Evolutionary conservation across 2,888 invertebrate species (phyloP), one percentile per base, ranked within the genome.

Genomic region (Dynastes maya): DNA sequence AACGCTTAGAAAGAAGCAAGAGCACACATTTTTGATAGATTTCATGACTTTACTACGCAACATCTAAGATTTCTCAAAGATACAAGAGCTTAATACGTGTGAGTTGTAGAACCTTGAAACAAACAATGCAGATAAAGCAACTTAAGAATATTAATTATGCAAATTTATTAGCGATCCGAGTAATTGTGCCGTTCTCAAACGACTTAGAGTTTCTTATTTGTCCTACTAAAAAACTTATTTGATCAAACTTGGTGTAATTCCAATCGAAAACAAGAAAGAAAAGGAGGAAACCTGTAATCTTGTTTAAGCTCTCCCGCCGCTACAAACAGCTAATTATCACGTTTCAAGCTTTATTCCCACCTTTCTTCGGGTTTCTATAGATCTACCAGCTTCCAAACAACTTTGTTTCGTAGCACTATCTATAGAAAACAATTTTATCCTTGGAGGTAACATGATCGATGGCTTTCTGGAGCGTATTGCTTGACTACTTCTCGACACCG

Each of bases 301-400:
- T 27, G 13, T 63, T 63, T 63, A 32, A 63, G 63, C 63, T 63
- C 63, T 27, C 22, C 22, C 22, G 9, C 11, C 45, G 29, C 32
- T 63, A 11, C 63, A 63, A 63, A 29, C 63, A 11, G 32, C 29
- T 63, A 63, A 63, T 63, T 63, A 63, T 63, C 63, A 32, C 63
- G 63, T 63, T 63, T 63, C 32, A 22, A 9, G 63, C 45, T 45
- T 45, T 45, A 63, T 32, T 32, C 32, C 32, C 29, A 29, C 13
- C 16, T 55, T 9, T 8, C 22, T 63, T 32, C 63, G 1, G 9
- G 32, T 32, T 63, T 63, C 29, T 63, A 63, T 63, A 4, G 32
- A 63, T 63, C 2, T 45, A 63, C 29, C 32, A 29, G 13, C 29
- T 32, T 32, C 29, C 2, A 63, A 11, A 29, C 13, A 63, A 32